phyloP scores from a whole-genome alignment of 92 coral and sea anemone genomes.

The Phenganax marumi region DNA sequence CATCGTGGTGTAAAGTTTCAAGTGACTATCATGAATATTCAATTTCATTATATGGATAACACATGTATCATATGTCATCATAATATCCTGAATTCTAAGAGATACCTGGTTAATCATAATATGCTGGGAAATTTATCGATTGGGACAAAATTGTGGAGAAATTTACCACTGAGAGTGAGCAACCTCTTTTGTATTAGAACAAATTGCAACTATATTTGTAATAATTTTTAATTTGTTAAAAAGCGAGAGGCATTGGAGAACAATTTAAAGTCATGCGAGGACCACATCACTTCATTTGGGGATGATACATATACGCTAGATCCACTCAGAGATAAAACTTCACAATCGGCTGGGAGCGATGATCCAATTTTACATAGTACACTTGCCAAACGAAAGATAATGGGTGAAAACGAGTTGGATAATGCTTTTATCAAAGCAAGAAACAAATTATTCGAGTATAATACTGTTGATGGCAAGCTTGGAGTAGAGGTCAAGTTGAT shows the following conservation, averaged over 20 bases:
- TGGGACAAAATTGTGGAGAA: slow-evolving; percentile 9
- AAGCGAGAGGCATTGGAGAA: slow-evolving; percentile 4
- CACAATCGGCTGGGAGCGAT: background rate
- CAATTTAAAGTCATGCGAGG: background rate
- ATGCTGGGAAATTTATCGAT: slow-evolving; percentile 12
- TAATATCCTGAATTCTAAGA: slow-evolving; percentile 7
- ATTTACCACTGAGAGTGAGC: slow-evolving; percentile 1
- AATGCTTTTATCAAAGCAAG: too few species aligned
- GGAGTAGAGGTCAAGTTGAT: too few species aligned
- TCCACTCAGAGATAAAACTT: too few species aligned
- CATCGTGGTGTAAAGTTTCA: slow-evolving; percentile 3
- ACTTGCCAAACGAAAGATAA: background rate
- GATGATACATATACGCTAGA: too few species aligned
- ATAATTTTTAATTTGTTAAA: background rate
- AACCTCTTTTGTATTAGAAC: background rate
- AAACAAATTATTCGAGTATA: too few species aligned
- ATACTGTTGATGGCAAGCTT: too few species aligned
- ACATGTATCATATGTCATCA: background rate
- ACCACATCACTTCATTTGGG: too few species aligned
- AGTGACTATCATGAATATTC: slow-evolving; percentile 3
- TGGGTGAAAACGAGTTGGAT: too few species aligned
- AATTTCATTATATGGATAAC: background rate
- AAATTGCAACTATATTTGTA: background rate
- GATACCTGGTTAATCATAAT: background rate
- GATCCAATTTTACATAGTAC: slow-evolving; percentile 3